Percentiles rank a stretch among this genome's conserved stretches.
Evolutionary conservation across 1,140 invertebrate species (phyloP).

Genomic region (Drosophila parabipectinata): DNA sequence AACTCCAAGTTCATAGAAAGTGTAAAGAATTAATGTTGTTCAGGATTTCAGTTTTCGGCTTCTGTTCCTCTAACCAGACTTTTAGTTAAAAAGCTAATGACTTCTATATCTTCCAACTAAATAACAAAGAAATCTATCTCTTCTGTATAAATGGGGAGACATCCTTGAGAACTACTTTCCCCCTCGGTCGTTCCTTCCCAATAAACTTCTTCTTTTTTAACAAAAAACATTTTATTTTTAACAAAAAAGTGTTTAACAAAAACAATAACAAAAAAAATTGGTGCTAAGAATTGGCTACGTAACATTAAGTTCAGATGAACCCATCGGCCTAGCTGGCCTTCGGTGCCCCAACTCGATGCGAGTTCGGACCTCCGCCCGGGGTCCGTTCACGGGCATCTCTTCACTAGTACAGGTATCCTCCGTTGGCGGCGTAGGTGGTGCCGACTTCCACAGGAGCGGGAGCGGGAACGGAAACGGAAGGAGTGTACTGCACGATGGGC

Average conservation of each 20-base stretch:
- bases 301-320: conserved; percentile 41
- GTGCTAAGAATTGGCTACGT: conserved; percentile 71
- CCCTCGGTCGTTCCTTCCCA: not conserved
- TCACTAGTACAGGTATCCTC: conserved; percentile 68
- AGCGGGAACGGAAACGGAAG: not conserved
- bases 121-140: not conserved
- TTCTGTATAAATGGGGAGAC: too few relatives aligned
- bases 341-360: conserved; percentile 42
- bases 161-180: not conserved
- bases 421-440: conserved; percentile 64
- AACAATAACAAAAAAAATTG: conserved; percentile 34
- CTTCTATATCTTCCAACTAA: too few relatives aligned
- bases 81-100: too few relatives aligned
- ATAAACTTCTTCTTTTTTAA: conserved; percentile 14
- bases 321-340: conserved; percentile 18
- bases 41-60: too few relatives aligned
- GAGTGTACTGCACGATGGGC: conserved; percentile 32
- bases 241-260: conserved; percentile 28
- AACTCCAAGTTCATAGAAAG: too few relatives aligned
- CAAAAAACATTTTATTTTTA: conserved; percentile 32
- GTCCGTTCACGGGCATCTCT: conserved; percentile 62
- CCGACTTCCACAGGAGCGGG: conserved; percentile 24
- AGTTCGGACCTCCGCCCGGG: conserved; percentile 50
- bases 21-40: too few relatives aligned
- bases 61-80: too few relatives aligned